Conservation (phyloP, 2,797 vertebrate species). For the Podarcis lilfordi region DNA sequence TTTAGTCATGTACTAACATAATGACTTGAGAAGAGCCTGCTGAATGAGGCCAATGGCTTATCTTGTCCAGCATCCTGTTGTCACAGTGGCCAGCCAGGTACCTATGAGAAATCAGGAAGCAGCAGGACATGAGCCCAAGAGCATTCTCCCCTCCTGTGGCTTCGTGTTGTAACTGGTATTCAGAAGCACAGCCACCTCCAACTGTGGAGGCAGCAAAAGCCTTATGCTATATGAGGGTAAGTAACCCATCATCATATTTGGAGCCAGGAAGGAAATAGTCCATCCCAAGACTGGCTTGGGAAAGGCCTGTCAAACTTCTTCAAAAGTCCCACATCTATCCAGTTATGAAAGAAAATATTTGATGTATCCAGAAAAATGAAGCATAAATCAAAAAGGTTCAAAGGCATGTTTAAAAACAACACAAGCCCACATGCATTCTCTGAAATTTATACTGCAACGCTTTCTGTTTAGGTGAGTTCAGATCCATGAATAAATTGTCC, state of each 20-base stretch:
- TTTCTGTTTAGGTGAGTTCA: constrained; percentile 41
- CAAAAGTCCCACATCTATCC: background rate
- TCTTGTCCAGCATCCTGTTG: too few species aligned
- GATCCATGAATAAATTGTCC: constrained; percentile 52
- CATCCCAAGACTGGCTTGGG: background rate
- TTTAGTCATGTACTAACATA: too few species aligned
- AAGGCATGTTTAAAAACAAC: constrained; percentile 20
- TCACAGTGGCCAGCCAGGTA: too few species aligned
- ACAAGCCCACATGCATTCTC: constrained; percentile 8
- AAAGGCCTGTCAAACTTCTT: background rate
- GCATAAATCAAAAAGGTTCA: constrained; percentile 34
- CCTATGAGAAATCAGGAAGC: too few species aligned
- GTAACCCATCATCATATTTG: background rate
- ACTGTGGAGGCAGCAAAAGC: too few species aligned
- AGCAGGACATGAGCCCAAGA: too few species aligned
- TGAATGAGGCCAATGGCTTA: too few species aligned
- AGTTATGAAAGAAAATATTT: constrained; percentile 12
- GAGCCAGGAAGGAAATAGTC: background rate
- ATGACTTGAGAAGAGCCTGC: too few species aligned
- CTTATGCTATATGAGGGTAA: too few species aligned
- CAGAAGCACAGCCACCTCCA: too few species aligned
- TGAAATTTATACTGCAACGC: constrained; percentile 19
- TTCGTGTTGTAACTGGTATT: too few species aligned
- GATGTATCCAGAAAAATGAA: constrained; percentile 24
- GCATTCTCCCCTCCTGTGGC: too few species aligned